phyloP scores from a whole-genome alignment of 1,140 invertebrate genomes.

The Psilanteris sp. region DNA sequence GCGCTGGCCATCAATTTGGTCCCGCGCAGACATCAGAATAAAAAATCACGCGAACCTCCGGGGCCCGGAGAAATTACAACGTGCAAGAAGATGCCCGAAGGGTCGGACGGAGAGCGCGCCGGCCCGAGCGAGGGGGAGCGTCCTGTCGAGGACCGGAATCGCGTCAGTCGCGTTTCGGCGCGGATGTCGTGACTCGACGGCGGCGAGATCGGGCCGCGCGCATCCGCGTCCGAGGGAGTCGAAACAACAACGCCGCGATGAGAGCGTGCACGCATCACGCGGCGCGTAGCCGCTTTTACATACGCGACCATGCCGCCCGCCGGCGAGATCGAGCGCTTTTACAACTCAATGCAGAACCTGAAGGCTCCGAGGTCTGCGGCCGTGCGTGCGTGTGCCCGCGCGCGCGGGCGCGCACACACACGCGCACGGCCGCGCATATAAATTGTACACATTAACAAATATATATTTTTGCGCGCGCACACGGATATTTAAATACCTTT shows the following conservation, averaged over 20 bases:
- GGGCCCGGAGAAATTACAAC: constrained; percentile 47
- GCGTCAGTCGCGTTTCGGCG: constrained; percentile 6
- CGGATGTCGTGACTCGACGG: constrained; percentile 23
- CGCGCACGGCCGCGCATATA: background rate
- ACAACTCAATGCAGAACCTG: constrained; percentile 78
- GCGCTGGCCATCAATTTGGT: constrained; percentile 36
- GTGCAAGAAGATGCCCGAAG: constrained; percentile 40
- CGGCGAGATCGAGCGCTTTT: constrained; percentile 79
- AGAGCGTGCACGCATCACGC: constrained; percentile 80
- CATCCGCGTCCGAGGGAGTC: constrained; percentile 68
- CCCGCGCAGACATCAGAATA: constrained; percentile 45
- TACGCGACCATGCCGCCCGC: constrained; percentile 78
- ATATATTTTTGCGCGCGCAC: background rate
- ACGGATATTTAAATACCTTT: background rate
- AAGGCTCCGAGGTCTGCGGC: constrained; percentile 67
- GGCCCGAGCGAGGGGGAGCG: background rate
- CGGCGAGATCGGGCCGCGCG: no score
- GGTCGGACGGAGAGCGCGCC: background rate
- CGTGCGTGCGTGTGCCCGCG: no score
- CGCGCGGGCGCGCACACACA: no score
- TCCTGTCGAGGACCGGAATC: constrained; percentile 15
- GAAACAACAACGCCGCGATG: constrained; percentile 77
- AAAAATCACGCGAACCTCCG: constrained; percentile 26
- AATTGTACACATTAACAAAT: no score
- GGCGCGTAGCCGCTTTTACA: constrained; percentile 80